Conservation (phyloP, 2,797 vertebrate species). For the Balearica regulorum region DNA sequence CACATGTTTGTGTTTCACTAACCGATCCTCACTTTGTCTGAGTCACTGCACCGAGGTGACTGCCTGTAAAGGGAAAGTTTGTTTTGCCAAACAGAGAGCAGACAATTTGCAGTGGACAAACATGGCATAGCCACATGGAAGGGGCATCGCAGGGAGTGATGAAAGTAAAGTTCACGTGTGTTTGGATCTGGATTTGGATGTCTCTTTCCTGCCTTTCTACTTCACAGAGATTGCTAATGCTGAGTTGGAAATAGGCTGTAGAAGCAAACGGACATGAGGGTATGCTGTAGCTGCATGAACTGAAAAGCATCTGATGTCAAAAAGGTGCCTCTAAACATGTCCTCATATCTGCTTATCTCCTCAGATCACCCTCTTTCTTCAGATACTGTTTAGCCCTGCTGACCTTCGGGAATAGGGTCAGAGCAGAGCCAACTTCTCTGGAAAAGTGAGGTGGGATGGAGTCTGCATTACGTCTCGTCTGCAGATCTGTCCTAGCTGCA, state of each 20-base stretch:
- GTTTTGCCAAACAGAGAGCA: neutral
- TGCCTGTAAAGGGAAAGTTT: neutral
- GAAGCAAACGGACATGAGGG: fast-evolving
- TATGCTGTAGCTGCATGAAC: neutral
- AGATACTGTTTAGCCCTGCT: neutral
- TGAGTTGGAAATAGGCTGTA: neutral
- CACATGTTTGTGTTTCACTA: neutral
- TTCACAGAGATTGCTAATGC: neutral
- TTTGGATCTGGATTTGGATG: neutral
- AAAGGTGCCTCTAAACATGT: neutral
- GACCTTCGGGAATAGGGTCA: neutral
- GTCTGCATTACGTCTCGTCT: neutral
- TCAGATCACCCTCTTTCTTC: neutral
- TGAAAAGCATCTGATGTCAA: neutral
- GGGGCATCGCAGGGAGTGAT: neutral
- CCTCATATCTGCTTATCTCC: neutral
- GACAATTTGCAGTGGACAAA: neutral
- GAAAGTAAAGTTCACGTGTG: neutral
- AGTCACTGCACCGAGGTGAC: neutral
- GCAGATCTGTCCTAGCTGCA: neutral
- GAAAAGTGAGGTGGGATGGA: neutral
- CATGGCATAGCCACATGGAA: neutral
- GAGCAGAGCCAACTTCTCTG: neutral
- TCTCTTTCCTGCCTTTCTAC: neutral
- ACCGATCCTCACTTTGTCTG: neutral